Evolutionary conservation across 2,113 vertebrate genomes (phyloP).

Genomic region (Rousettus leschenaultii): DNA sequence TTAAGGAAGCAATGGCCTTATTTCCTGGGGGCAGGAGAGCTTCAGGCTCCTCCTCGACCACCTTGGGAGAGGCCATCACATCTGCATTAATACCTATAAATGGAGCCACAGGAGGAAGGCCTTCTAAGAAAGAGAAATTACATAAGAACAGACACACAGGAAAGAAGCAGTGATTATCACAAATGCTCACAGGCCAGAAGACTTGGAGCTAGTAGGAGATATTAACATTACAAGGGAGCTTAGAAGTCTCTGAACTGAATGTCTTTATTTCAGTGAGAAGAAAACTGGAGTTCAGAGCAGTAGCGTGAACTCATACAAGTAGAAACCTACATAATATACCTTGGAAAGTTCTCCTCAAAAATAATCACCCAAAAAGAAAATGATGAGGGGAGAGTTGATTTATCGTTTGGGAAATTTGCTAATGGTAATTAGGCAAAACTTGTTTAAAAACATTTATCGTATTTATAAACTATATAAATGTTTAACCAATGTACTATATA

Average conservation of each 20-base stretch:
- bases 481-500: no score
- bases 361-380: conserved; percentile 11
- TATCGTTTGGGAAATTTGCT: background rate
- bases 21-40: background rate
- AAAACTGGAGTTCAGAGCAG: background rate
- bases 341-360: background rate
- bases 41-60: background rate
- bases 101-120: background rate
- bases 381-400: background rate
- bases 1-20: background rate
- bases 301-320: background rate
- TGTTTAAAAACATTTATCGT: background rate
- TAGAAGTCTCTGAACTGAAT: background rate
- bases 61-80: background rate
- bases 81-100: background rate
- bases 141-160: background rate
- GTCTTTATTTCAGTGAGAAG: background rate
- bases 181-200: background rate
- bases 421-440: background rate
- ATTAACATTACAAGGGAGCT: fast-evolving
- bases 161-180: background rate
- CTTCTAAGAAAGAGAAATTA: background rate
- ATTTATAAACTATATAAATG: background rate
- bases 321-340: background rate
- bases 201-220: background rate